phyloP scores from a whole-genome alignment of 2,888 invertebrate species.

The Liopterus haemorrhoidalis region DNA sequence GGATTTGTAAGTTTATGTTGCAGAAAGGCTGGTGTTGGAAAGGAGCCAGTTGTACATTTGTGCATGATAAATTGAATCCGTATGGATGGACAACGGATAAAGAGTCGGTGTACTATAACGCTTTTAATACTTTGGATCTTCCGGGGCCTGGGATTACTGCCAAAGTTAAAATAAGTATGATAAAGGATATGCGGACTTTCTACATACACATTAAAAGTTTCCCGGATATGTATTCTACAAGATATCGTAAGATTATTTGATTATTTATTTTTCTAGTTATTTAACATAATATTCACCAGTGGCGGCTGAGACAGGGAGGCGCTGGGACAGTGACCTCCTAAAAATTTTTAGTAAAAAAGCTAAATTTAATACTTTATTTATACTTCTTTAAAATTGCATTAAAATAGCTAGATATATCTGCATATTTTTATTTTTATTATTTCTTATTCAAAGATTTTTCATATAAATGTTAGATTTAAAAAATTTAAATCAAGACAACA shows the following conservation, averaged over 20 bases:
- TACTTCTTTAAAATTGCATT: too few species aligned
- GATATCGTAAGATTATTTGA: constrained; percentile 13
- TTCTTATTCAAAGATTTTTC: too few species aligned
- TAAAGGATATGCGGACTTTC: constrained; percentile 14
- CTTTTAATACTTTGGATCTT: constrained; percentile 12
- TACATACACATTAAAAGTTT: constrained; percentile 17
- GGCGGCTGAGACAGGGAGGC: not conserved
- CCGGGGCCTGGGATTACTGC: constrained; percentile 5
- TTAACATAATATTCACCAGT: not conserved
- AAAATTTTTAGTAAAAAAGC: too few species aligned
- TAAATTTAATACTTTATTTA: too few species aligned
- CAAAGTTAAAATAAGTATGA: constrained; percentile 11
- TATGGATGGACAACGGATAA: constrained; percentile 21
- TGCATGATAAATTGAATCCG: constrained; percentile 15
- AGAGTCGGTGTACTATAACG: constrained; percentile 16
- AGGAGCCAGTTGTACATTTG: constrained; percentile 13
- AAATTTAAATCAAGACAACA: too few species aligned
- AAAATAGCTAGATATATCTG: too few species aligned
- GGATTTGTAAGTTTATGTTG: constrained; percentile 12
- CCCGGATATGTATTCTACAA: not conserved
- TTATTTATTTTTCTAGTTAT: not conserved
- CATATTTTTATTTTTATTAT: too few species aligned
- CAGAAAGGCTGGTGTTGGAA: constrained; percentile 13
- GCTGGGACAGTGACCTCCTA: too few species aligned
- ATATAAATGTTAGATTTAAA: too few species aligned